Conservation (phyloP, 2,888 invertebrate genomes). For the Plutella xylostella region DNA sequence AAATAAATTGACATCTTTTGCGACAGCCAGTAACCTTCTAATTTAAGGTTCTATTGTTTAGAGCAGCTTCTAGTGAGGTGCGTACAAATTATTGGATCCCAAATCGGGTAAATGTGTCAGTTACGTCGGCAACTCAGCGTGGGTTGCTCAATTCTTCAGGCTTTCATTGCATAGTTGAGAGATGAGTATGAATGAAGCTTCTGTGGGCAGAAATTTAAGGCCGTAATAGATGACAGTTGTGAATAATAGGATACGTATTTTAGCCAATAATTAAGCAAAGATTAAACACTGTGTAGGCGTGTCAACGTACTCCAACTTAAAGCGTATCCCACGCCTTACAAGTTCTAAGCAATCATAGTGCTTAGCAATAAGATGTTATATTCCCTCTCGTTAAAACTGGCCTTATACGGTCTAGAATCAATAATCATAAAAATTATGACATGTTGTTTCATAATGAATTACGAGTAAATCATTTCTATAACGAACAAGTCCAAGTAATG, state of each 20-base stretch:
- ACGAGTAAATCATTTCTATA: too few species aligned
- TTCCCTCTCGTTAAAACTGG: background rate
- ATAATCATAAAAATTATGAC: slow-evolving; percentile 8
- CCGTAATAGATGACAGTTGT: slow-evolving; percentile 45
- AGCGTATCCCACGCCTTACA: slow-evolving; percentile 1
- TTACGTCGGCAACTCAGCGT: slow-evolving; percentile 26
- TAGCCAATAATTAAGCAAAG: slow-evolving; percentile 26
- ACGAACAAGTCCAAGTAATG: too few species aligned
- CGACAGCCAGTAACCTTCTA: slow-evolving; percentile 35
- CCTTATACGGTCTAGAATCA: slow-evolving; percentile 3
- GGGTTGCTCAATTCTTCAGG: slow-evolving; percentile 45
- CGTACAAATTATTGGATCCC: slow-evolving; percentile 43
- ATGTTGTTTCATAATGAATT: too few species aligned
- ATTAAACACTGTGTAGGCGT: slow-evolving; percentile 26
- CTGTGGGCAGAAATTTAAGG: slow-evolving; percentile 57
- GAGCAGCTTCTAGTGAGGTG: slow-evolving; percentile 28
- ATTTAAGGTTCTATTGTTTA: slow-evolving; percentile 54
- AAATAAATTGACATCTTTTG: slow-evolving; percentile 1
- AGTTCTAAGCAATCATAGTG: background rate
- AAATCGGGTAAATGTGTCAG: slow-evolving; percentile 56
- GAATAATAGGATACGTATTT: slow-evolving; percentile 33
- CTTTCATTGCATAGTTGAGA: slow-evolving; percentile 29
- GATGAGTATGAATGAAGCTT: slow-evolving; percentile 37
- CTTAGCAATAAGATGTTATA: slow-evolving; percentile 4
- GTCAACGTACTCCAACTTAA: slow-evolving; percentile 22